Evolutionary conservation across 1,140 invertebrate species (phyloP), one percentile per base, ranked within the genome.

Genomic region (Oedothorax gibbosus): DNA sequence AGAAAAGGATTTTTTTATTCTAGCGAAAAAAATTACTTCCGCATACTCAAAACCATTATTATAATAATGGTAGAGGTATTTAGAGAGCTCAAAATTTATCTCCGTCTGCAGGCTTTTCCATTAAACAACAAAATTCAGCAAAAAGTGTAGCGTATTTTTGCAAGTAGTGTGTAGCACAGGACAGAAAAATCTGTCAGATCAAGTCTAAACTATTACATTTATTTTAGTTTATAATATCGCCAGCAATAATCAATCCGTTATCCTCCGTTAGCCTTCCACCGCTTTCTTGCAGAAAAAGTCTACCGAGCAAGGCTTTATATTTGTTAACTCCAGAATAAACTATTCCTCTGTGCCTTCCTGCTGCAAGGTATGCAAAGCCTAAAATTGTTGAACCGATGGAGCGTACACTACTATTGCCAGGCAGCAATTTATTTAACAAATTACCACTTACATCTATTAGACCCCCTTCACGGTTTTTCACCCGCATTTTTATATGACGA

Each of bases 401-500:
- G 57, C 57, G 57, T 62, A 62, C 57, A 62, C 18, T 62, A 62
- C 6, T 62, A 62, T 62, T 62, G 7, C 57, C 57, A 62, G 57
- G 57, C 57, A 62, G 57, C 57, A 62, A 62, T 62, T 62, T 62
- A 62, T 62, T 62, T 62, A 62, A 62, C 6, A 62, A 62, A 62
- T 62, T 62, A 62, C 57, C 57, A 62, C 57, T 62, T 62, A 62
- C 57, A 62, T 62, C 57, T 62, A 62, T 62, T 62, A 62, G 57
- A 62, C 57, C 57, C 3, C 57, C 57, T 62, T 62, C 57, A 62
- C 57, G 57, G 57, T 18, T 62, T 62, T 62, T 62, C 6, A 62
- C 57, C 57, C 57, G 57, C 57, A 66, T 35, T 66, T 66, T 66
- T 66, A 66, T 66, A 66, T 66, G 20, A 66, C 65, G 65, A 66